Conservation (phyloP, 2,113 vertebrate species). For the Muntiacus muntjak region DNA sequence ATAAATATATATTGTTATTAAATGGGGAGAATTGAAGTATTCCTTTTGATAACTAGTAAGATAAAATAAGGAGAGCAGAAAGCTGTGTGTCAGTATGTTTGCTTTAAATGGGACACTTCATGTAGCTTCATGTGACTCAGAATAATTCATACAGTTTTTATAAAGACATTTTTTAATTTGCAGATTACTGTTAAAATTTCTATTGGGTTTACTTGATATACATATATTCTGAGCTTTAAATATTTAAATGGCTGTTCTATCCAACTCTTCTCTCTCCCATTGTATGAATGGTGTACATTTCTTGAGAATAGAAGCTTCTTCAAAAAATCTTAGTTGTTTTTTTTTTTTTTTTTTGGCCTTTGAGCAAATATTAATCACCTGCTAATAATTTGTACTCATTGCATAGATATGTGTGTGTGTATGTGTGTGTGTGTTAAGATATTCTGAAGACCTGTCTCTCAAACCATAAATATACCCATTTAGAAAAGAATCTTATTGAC, state of each 20-base stretch:
- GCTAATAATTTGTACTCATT: background rate
- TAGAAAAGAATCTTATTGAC: background rate
- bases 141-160: background rate
- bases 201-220: background rate
- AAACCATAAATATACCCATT: background rate
- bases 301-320: background rate
- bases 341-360: background rate
- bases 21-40: background rate
- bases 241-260: background rate
- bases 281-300: background rate
- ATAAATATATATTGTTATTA: background rate
- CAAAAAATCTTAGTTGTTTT: background rate
- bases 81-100: background rate
- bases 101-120: background rate
- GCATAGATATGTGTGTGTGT: too few relatives aligned
- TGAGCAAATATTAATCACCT: background rate
- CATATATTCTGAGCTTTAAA: background rate
- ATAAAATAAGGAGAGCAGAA: background rate
- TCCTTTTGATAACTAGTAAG: background rate
- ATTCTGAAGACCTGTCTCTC: background rate
- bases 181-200: background rate
- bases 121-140: background rate
- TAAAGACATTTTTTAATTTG: background rate
- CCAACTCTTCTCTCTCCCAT: background rate
- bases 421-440: background rate